Percentiles rank a stretch among this genome's conserved stretches.
These are phyloP conservation scores for Sipha flava DNA, from an alignment of 1,140 invertebrate genomes.

Conservation along the genomic window DNA sequence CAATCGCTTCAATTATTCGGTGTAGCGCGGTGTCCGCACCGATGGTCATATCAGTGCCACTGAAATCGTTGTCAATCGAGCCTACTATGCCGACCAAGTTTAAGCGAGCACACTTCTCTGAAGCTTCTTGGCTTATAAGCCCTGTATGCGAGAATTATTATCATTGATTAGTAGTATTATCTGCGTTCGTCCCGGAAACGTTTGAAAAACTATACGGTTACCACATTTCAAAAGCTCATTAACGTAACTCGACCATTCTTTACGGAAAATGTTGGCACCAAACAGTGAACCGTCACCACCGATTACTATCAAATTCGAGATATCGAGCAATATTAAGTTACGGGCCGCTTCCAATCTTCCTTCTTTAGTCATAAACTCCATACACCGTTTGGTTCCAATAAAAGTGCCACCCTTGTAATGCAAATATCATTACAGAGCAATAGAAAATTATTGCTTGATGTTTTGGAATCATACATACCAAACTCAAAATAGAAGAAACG, in stretches of 20 bases:
- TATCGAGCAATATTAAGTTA: constrained; percentile 49
- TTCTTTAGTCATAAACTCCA: constrained; percentile 48
- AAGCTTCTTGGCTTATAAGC: background rate
- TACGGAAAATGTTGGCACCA: constrained; percentile 53
- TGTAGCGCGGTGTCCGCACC: constrained; percentile 56
- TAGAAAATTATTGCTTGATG: too few species aligned
- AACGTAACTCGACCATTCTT: constrained; percentile 34
- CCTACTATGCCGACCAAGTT: constrained; percentile 56
- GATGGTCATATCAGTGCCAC: constrained; percentile 61
- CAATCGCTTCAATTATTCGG: constrained; percentile 55
- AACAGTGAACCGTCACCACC: constrained; percentile 57
- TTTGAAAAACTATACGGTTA: background rate
- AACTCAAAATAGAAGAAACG: constrained; percentile 48
- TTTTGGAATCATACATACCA: constrained; percentile 47
- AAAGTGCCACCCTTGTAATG: constrained; percentile 50
- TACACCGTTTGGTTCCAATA: constrained; percentile 54
- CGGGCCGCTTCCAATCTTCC: constrained; percentile 51
- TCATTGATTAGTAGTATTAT: background rate
- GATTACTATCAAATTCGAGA: constrained; percentile 56
- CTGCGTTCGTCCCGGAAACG: too few species aligned
- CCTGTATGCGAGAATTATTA: background rate
- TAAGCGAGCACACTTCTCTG: constrained; percentile 37
- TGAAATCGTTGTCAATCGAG: constrained; percentile 61
- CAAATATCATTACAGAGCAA: too few species aligned
- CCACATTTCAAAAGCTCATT: background rate